Evolutionary conservation across 2,797 vertebrate genomes (phyloP).

Genomic region (Anguilla pacifica): DNA sequence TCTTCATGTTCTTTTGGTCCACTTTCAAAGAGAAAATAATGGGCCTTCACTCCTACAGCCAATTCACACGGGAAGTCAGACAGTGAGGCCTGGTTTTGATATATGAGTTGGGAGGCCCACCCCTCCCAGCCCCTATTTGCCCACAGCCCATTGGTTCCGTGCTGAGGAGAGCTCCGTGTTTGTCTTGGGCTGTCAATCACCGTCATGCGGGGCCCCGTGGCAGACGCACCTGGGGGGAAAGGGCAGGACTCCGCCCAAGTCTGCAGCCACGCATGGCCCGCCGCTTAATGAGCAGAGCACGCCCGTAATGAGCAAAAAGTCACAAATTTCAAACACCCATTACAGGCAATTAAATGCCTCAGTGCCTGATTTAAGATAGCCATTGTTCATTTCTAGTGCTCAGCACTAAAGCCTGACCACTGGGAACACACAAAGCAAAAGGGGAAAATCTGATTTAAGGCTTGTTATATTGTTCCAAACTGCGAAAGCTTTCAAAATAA

Average conservation of each 20-base stretch:
- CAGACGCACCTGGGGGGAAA: conserved; percentile 21
- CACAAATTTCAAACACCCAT: conserved; percentile 45
- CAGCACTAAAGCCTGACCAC: conserved; percentile 40
- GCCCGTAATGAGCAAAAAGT: conserved; percentile 48
- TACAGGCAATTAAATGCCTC: conserved; percentile 50
- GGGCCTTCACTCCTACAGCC: not conserved
- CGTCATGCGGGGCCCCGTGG: conserved; percentile 18
- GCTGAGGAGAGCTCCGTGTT: not conserved
- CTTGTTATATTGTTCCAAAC: not conserved
- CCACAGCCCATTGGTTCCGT: not conserved
- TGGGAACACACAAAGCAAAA: conserved; percentile 20
- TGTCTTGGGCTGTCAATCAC: conserved; percentile 29
- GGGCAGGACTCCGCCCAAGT: conserved; percentile 24
- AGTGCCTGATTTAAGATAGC: conserved; percentile 44
- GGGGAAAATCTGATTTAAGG: conserved; percentile 17
- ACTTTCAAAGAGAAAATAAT: conserved; percentile 6
- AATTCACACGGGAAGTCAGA: conserved; percentile 3
- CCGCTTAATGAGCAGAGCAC: conserved; percentile 47
- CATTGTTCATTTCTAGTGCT: conserved; percentile 36
- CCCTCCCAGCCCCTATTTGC: not conserved
- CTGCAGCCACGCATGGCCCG: conserved; percentile 43
- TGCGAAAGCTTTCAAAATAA: conserved; percentile 11
- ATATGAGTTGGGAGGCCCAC: not conserved
- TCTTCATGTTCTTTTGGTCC: not conserved
- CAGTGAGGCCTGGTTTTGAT: not conserved